phyloP scores from a whole-genome alignment of 2,113 vertebrate genomes.

The Isurus oxyrinchus region DNA sequence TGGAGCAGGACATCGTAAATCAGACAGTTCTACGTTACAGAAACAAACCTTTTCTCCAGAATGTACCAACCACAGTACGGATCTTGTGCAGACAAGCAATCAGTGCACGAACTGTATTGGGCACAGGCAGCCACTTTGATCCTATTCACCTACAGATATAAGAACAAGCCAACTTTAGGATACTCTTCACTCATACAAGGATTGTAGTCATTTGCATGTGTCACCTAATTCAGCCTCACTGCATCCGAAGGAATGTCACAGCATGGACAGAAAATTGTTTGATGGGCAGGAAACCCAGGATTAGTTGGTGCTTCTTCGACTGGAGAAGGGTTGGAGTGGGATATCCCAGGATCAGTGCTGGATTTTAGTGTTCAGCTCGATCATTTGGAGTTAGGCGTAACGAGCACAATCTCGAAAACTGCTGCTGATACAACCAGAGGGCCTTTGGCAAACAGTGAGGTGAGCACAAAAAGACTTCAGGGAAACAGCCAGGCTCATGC shows the following conservation, averaged over 20 bases:
- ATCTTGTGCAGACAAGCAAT: constrained; percentile 74
- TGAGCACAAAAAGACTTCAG: neutral
- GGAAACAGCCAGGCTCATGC: neutral
- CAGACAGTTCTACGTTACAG: neutral
- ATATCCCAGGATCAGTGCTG: neutral
- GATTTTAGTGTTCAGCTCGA: neutral
- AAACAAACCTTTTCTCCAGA: constrained; percentile 55
- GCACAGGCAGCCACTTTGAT: constrained; percentile 67
- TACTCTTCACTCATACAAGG: constrained; percentile 31
- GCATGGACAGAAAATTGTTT: neutral
- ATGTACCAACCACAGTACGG: constrained; percentile 84
- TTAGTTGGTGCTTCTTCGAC: neutral
- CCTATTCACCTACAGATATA: constrained; percentile 63
- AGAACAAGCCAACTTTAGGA: neutral
- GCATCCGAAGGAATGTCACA: neutral
- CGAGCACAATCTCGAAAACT: too few relatives aligned
- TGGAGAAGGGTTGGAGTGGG: neutral
- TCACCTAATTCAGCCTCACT: neutral
- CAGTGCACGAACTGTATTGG: constrained; percentile 50
- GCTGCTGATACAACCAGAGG: neutral
- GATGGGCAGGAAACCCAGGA: neutral
- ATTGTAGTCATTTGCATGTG: neutral
- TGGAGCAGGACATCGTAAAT: too few relatives aligned
- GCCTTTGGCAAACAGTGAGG: neutral
- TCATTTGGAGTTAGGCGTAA: neutral